A percentile compares a stretch with the other conserved stretches of the same genome.
Evolutionary conservation across 2,888 invertebrate genomes (phyloP).

Genomic region (Eupeodes luniger): DNA sequence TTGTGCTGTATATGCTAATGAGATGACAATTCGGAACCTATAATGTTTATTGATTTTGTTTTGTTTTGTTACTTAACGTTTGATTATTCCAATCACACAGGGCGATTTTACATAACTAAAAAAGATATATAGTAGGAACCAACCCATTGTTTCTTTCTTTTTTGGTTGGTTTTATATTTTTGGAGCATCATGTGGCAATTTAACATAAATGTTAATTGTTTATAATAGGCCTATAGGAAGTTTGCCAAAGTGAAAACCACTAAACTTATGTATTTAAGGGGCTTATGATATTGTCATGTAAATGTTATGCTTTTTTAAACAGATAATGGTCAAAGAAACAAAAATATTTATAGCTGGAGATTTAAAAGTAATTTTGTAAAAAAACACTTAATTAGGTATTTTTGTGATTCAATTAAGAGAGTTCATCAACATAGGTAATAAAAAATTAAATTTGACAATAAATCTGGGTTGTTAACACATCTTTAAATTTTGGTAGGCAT

Average conservation of each 20-base stretch:
- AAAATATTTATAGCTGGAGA: too few species aligned
- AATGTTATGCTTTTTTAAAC: not conserved
- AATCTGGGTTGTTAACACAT: too few species aligned
- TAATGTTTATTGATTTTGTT: conserved; percentile 32
- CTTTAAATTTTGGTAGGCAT: too few species aligned
- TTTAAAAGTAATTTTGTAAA: too few species aligned
- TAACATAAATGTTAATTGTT: not conserved
- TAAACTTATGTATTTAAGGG: not conserved
- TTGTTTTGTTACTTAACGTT: conserved; percentile 44
- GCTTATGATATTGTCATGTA: not conserved
- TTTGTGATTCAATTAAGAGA: too few species aligned
- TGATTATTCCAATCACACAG: conserved; percentile 47
- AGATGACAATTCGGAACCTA: conserved; percentile 52
- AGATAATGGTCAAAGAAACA: too few species aligned
- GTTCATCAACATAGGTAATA: too few species aligned
- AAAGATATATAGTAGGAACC: not conserved
- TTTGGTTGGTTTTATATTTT: not conserved
- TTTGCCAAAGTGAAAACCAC: conserved; percentile 7
- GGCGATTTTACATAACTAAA: conserved; percentile 18
- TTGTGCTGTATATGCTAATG: conserved; percentile 46
- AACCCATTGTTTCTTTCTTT: not conserved
- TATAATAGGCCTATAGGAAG: not conserved
- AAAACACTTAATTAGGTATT: too few species aligned
- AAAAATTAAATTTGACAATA: too few species aligned
- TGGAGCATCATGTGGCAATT: not conserved